Percentiles rank a stretch among this genome's conserved stretches.
Conservation (phyloP, 2,797 vertebrate genomes). For the Monodelphis domestica region DNA sequence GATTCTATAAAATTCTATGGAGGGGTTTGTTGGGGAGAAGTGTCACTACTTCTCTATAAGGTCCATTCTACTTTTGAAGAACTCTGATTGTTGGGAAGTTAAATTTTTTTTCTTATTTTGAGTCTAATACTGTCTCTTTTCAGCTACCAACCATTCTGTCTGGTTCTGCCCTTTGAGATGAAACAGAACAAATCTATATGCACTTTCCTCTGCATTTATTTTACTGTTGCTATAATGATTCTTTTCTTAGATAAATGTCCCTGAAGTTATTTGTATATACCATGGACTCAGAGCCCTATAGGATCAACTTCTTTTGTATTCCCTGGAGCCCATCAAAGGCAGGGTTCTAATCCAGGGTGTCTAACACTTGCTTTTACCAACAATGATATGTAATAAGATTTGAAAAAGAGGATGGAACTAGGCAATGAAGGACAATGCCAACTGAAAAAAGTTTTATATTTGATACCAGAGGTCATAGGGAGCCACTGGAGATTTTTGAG, state of each 20-base stretch:
- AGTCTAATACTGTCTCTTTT: background rate
- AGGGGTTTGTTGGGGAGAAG: background rate
- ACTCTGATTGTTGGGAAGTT: background rate
- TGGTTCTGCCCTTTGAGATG: background rate
- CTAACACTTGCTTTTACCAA: background rate
- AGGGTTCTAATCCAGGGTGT: background rate
- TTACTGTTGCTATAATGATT: accelerated
- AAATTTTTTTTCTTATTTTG: background rate
- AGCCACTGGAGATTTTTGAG: background rate
- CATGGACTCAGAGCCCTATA: background rate
- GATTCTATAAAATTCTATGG: background rate
- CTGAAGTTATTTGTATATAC: background rate
- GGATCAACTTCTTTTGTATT: background rate
- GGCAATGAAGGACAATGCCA: background rate
- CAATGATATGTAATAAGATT: background rate
- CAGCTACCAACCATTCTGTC: background rate
- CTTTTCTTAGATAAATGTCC: background rate
- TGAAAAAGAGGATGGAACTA: background rate
- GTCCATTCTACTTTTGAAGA: background rate
- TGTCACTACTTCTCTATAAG: background rate
- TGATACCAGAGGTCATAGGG: background rate
- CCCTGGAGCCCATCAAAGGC: background rate
- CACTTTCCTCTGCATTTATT: background rate
- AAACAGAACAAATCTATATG: background rate
- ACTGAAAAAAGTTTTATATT: background rate